Conservation (phyloP, 2,888 invertebrate species). For the Stratiomys singularior region DNA sequence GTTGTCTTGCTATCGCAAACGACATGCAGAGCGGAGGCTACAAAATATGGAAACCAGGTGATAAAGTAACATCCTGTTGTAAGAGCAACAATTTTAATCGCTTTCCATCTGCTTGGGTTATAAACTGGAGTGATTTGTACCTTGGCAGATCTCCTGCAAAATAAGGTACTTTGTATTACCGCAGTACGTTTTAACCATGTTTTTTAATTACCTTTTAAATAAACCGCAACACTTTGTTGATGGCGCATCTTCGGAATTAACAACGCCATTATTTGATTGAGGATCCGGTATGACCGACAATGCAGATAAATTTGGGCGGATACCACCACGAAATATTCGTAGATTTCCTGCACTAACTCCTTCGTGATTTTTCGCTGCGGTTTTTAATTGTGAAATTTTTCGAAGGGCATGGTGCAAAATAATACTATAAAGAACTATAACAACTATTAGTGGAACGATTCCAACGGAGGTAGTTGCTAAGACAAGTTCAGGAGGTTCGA, state of each 20-base stretch:
- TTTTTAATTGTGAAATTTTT: slow-evolving; percentile 67
- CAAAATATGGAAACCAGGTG: slow-evolving; percentile 73
- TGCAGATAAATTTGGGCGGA: not conserved
- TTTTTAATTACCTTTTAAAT: slow-evolving; percentile 21
- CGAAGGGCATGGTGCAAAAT: slow-evolving; percentile 70
- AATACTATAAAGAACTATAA: slow-evolving; percentile 69
- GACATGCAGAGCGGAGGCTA: slow-evolving; percentile 69
- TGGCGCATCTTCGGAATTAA: not conserved
- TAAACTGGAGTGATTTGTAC: slow-evolving; percentile 53
- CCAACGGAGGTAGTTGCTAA: slow-evolving; percentile 70
- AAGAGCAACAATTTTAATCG: slow-evolving; percentile 71
- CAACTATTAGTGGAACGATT: slow-evolving; percentile 66
- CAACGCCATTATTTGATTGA: not conserved
- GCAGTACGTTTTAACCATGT: too few species aligned
- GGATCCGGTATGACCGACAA: slow-evolving; percentile 16
- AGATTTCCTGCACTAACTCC: slow-evolving; percentile 60
- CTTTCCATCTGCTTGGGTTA: slow-evolving; percentile 71
- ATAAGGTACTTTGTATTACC: too few species aligned
- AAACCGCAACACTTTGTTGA: slow-evolving; percentile 2
- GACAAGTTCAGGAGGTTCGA: slow-evolving; percentile 69
- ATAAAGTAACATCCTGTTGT: slow-evolving; percentile 72
- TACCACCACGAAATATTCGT: slow-evolving; percentile 57
- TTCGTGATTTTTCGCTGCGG: slow-evolving; percentile 63
- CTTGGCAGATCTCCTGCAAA: slow-evolving; percentile 12
- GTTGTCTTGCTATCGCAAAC: slow-evolving; percentile 67